Base-by-base conservation (phyloP, 1,140 invertebrate species). In the Lepidurus couesii region DNA sequence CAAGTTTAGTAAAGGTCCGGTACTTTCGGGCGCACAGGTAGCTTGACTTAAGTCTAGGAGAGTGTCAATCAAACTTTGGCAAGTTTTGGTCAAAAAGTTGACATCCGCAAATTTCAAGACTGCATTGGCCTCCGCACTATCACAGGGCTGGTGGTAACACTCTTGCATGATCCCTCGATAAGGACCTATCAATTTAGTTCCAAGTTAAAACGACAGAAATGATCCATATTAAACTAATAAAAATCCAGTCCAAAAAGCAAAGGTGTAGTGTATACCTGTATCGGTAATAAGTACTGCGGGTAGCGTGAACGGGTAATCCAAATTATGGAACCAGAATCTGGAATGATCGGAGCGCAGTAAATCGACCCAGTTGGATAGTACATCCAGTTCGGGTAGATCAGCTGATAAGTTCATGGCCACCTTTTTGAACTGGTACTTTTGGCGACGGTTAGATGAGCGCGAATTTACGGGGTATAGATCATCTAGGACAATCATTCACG, bases 71-170 rank as follows among this genome's bases (percentile, higher is more conserved):
- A 84, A 43, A 42, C 80, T 79, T 73, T 83, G 81, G 26, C 81
- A 80, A 0, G 81, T 82, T 42, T 83, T 82, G 65, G 79, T 80
- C 8, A 82, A 78, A 76, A 84, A 83, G 7, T 81, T 76, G 1
- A 83, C 43, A 75, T 84, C 82, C 74, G 81, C 79, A 10, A 80
- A 80, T 10, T 80, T 80, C 16, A 82, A 47, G 16, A 78, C 77
- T 10, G 76, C 78, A 10, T 77, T 75, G 75, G 82, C 80, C 53
- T 75, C 47, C 11, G 75, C 45, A 26, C 77, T 79, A 76, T 87
- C 86, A 80, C 86, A 87, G 16, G 81, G 78, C 10, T 81, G 80
- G 78, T 87, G 86, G 80, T 87, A 87, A 77, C 86, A 87, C 45
- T 84, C 75, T 74, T 82, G 81, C 85, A 86, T 85, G 47, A 82